A percentile compares a stretch with the other conserved stretches of the same genome.
Conservation (phyloP, 2,888 invertebrate species). For the Drosophila robusta region DNA sequence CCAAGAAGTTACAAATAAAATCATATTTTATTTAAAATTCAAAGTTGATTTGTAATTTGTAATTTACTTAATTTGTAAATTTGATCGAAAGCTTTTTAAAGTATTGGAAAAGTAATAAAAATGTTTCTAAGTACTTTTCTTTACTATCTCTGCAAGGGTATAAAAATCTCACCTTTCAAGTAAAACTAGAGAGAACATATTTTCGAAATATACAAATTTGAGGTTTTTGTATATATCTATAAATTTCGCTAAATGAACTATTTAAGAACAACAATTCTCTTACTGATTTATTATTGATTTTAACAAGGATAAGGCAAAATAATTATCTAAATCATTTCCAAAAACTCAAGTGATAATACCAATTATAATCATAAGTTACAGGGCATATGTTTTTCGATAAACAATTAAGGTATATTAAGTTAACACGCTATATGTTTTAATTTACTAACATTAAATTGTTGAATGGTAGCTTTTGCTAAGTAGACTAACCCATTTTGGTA, state of each 20-base stretch:
- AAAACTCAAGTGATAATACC: background rate
- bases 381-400: background rate
- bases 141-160: background rate
- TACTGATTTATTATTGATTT: background rate
- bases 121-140: background rate
- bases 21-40: too few species aligned
- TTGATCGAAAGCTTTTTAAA: too few species aligned
- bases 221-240: too few species aligned
- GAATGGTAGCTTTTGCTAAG: constrained; percentile 35
- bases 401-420: constrained; percentile 38
- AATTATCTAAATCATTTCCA: background rate
- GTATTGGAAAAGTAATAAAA: too few species aligned
- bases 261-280: too few species aligned
- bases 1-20: background rate
- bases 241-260: too few species aligned
- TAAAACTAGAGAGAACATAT: too few species aligned
- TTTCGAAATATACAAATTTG: too few species aligned
- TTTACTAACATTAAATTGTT: constrained; percentile 26
- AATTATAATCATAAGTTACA: background rate
- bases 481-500: constrained; percentile 52
- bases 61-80: too few species aligned
- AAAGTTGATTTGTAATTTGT: too few species aligned
- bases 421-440: background rate
- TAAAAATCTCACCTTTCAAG: too few species aligned
- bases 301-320: background rate